phyloP scores from a whole-genome alignment of 1,140 invertebrate species.

The Gerris buenoi region DNA sequence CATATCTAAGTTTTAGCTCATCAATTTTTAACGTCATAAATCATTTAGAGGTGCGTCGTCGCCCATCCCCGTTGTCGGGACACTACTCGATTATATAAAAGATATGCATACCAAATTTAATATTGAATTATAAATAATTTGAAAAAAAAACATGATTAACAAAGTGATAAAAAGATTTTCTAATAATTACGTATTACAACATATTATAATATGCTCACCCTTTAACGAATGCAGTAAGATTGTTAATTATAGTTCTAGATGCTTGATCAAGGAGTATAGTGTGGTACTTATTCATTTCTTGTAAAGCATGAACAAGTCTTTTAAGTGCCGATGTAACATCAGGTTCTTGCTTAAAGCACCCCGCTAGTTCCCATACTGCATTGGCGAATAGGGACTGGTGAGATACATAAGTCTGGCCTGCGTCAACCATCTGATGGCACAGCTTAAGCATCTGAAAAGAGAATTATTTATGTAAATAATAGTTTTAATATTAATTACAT shows the following conservation, averaged over 20 bases:
- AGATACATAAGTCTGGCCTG: constrained; percentile 70
- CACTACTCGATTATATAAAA: no score
- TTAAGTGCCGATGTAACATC: constrained; percentile 49
- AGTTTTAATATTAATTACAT: not conserved
- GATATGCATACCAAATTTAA: no score
- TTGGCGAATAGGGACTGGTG: constrained; percentile 72
- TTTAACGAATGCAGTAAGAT: constrained; percentile 74
- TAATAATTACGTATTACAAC: no score
- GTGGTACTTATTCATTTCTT: constrained; percentile 85
- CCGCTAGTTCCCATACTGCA: constrained; percentile 65
- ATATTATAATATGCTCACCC: constrained; percentile 39
- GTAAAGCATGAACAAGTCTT: constrained; percentile 55
- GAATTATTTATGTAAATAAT: constrained; percentile 15
- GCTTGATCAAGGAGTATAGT: constrained; percentile 79
- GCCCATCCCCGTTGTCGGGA: no score
- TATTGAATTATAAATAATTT: no score
- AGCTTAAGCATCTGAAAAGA: constrained; percentile 52
- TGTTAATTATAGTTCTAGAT: constrained; percentile 72
- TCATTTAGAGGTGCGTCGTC: no score
- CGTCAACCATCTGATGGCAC: constrained; percentile 68
- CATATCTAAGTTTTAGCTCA: no score
- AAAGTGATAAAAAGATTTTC: no score
- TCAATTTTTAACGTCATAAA: no score
- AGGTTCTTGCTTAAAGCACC: constrained; percentile 57
- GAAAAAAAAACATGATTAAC: no score